Conservation (phyloP, 2,113 vertebrate genomes). For the Callospermophilus lateralis region DNA sequence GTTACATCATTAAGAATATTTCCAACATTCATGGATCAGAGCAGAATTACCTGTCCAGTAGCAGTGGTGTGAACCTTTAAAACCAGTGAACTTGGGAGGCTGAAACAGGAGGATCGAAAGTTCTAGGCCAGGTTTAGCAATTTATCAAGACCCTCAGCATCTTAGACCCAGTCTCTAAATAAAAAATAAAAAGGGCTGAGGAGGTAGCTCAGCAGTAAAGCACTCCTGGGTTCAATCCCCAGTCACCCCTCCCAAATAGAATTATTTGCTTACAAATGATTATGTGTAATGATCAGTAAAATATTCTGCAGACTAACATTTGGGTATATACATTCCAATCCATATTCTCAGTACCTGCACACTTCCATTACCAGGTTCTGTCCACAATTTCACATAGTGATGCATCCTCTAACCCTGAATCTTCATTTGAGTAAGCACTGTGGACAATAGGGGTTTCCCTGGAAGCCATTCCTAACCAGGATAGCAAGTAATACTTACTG, state of each 20-base stretch:
- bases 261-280: background rate
- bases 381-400: background rate
- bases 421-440: background rate
- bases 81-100: no score
- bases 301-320: slow-evolving; percentile 1
- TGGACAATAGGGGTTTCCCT: background rate
- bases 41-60: background rate
- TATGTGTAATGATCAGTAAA: background rate
- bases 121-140: no score
- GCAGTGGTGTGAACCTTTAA: no score
- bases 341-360: background rate
- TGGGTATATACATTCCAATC: background rate
- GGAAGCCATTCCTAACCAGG: background rate
- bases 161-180: no score
- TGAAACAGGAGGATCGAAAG: no score
- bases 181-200: no score
- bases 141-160: no score
- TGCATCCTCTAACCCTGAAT: background rate
- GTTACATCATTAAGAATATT: background rate
- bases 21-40: background rate
- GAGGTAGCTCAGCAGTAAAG: no score
- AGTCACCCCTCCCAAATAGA: no score
- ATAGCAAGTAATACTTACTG: background rate
- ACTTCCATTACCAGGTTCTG: background rate
- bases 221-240: no score